Conservation (phyloP, 2,113 vertebrate species). For the Tachuris rubrigastra region DNA sequence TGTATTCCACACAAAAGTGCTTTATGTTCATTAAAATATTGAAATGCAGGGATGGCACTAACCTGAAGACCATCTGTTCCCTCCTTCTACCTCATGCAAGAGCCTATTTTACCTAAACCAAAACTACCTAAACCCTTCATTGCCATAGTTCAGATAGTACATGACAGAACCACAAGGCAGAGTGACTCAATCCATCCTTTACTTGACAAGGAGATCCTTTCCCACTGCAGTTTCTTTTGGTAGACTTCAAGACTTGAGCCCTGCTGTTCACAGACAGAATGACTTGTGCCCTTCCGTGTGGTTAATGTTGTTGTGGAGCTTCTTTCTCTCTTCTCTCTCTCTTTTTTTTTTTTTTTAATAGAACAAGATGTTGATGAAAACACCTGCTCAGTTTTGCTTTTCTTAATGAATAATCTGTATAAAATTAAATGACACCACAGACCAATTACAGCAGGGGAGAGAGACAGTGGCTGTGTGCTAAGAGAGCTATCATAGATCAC, state of each 20-base stretch:
- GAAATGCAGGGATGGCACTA: rapidly evolving
- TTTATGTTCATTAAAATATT: neutral
- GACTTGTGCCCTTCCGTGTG: slow-evolving; percentile 38
- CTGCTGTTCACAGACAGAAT: slow-evolving; percentile 56
- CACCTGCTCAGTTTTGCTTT: slow-evolving; percentile 68
- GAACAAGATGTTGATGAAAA: slow-evolving; percentile 66
- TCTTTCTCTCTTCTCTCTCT: neutral
- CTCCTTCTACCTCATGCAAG: neutral
- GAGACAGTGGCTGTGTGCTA: slow-evolving; percentile 7
- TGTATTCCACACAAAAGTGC: neutral
- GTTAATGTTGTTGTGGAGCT: slow-evolving; percentile 24
- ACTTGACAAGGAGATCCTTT: neutral
- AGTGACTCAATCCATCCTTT: neutral
- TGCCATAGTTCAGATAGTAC: neutral
- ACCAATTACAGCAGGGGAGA: slow-evolving; percentile 57
- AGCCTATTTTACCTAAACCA: neutral
- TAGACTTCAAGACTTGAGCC: neutral
- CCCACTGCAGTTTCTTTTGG: neutral
- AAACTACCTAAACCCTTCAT: neutral
- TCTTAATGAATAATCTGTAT: slow-evolving; percentile 71
- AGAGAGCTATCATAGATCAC: slow-evolving; percentile 43
- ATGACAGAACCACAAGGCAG: neutral
- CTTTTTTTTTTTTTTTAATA: neutral
- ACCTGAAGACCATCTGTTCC: neutral
- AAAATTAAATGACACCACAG: slow-evolving; percentile 63